phyloP scores from a whole-genome alignment of 64 coral and sea anemone genomes.

The Acropora yongei region DNA sequence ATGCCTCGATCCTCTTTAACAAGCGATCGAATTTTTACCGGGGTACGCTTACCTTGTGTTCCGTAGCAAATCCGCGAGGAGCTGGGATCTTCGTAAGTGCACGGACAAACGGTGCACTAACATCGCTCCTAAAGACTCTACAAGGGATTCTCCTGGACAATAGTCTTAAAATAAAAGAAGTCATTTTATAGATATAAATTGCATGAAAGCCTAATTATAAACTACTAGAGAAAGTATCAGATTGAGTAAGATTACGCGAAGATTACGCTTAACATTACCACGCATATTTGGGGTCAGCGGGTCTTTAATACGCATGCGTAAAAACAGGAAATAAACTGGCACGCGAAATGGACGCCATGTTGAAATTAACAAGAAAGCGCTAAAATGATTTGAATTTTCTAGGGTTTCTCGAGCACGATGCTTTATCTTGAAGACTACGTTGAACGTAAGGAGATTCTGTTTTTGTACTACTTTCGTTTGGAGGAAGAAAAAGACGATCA shows the following conservation, averaged over 20 bases:
- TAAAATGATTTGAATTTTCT: background rate
- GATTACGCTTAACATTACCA: background rate
- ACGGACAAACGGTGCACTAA: background rate
- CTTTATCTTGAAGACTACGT: slow-evolving; percentile 94
- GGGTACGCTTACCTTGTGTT: background rate
- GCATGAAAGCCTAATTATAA: background rate
- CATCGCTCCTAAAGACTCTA: background rate
- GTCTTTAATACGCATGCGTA: background rate
- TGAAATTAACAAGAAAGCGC: background rate
- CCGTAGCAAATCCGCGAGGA: slow-evolving; percentile 9
- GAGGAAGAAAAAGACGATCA: background rate
- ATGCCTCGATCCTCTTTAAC: too few relatives aligned
- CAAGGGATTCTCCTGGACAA: background rate
- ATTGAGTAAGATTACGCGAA: background rate
- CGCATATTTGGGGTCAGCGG: slow-evolving; percentile 1
- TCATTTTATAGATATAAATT: background rate
- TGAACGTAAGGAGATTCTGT: slow-evolving; percentile 65
- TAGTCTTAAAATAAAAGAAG: background rate
- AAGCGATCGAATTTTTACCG: too few relatives aligned
- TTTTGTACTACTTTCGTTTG: background rate
- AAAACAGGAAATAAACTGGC: background rate
- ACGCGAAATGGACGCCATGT: slow-evolving; percentile 27
- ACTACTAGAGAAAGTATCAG: background rate
- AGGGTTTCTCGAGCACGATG: slow-evolving; percentile 35
- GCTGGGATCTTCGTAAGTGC: background rate